Base-by-base conservation (phyloP, 2,888 invertebrate genomes). In the Caenorhabditis sp. region DNA sequence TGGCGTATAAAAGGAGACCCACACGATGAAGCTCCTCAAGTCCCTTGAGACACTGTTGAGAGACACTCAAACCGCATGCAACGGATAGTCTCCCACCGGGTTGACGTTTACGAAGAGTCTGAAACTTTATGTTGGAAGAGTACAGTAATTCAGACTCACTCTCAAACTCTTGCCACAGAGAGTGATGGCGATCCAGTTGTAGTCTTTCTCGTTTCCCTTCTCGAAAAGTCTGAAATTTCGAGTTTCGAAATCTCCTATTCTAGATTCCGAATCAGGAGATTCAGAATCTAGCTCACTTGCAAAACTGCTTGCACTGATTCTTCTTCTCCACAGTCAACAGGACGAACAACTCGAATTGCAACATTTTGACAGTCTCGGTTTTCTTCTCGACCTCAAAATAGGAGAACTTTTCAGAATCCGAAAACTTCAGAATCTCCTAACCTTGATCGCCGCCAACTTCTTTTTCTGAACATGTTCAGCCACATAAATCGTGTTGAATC, bases 161-260 rank as follows among this genome's bases (percentile, higher is more conserved):
- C 82, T 63, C 12, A 87, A 80, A 58, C 82, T 86, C 41, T 82
- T 85, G 10, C 87, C 87, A 49, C 80, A 80, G n/a, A 87, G 74
- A n/a, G 85, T 87, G 68, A 87, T 85, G 2, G 83, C 84, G 22
- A 86, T 86, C 77, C 76, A 87, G 73, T 87, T 87, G 75, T 75
- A 85, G 1, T 82, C 85, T 14, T 74, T 63, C 54, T 82, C 77
- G 28, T 66, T 77, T 44, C 87, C 87, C 22, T 86, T 85, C 24
- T 84, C 87, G 38, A 75, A 76, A 1, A 87, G 63, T 63, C 84
- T 82, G 56, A 74, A 68, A 68, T 6, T 31, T n/a, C n/a, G n/a
- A n/a, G 7, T 31, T 38, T 38, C 38, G 12, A 38, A 38, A 38
- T 10, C 6, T 38, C 12, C 38, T 38, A 12, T 38, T 38, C 12